Conservation (phyloP, 2,797 vertebrate genomes). For the Tenualosa ilisha region DNA sequence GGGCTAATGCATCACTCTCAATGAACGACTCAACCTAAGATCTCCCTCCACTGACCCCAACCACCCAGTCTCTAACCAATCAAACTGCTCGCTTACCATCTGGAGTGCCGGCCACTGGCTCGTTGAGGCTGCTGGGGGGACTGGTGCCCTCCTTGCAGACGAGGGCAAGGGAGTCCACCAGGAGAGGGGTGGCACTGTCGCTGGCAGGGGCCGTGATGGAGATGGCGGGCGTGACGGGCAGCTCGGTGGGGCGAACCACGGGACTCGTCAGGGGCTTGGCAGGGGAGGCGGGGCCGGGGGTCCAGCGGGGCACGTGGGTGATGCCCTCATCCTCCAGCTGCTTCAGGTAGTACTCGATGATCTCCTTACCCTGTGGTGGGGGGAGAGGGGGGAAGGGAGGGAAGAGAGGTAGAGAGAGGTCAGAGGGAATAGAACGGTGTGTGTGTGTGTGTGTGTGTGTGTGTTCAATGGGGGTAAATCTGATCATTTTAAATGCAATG, state of each 20-base stretch:
- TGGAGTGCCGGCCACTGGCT: slow-evolving; percentile 78
- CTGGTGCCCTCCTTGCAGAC: slow-evolving; percentile 71
- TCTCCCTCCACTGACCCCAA: not conserved
- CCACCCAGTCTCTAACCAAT: not conserved
- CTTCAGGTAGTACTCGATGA: slow-evolving; percentile 94
- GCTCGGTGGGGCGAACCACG: slow-evolving; percentile 41
- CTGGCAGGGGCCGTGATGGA: slow-evolving; percentile 55
- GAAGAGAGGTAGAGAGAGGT: not conserved
- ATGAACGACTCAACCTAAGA: not conserved
- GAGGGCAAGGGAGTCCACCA: not conserved
- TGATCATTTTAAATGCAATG: too few relatives aligned
- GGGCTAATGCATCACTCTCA: not conserved
- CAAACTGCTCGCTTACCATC: slow-evolving; percentile 77
- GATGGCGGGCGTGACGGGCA: slow-evolving; percentile 55
- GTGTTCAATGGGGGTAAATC: not conserved
- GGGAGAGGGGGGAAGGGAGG: not conserved
- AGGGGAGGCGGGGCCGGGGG: slow-evolving; percentile 32
- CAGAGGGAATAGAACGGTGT: not conserved
- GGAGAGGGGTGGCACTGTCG: slow-evolving; percentile 59
- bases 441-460: not conserved
- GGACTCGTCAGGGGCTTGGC: slow-evolving; percentile 41
- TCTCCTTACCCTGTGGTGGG: slow-evolving; percentile 89
- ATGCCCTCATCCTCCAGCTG: slow-evolving; percentile 91
- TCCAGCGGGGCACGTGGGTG: slow-evolving; percentile 85
- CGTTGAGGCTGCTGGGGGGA: slow-evolving; percentile 67